These are phyloP conservation scores for Abrostola tripartita DNA, from an alignment of 2,888 invertebrate genomes.

Conservation along the genomic window DNA sequence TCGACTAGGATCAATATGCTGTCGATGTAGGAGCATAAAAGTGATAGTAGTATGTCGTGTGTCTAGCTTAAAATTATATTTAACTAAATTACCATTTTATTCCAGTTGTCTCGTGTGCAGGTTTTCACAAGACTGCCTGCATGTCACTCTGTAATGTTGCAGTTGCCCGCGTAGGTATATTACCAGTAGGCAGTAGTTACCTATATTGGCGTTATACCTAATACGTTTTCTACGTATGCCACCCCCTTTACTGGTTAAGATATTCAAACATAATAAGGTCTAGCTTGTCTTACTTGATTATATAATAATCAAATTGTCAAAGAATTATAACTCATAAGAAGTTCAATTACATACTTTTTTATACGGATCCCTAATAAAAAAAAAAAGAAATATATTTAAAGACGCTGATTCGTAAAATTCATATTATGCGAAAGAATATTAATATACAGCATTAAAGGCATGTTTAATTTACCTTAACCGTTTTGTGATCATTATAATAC, in stretches of 20 bases:
- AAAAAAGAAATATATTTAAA: no score
- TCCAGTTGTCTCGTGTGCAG: constrained; percentile 46
- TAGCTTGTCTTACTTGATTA: no score
- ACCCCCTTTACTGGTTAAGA: no score
- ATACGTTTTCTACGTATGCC: not conserved
- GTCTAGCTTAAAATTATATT: constrained; percentile 46
- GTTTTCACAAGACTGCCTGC: constrained; percentile 52
- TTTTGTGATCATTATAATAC: not conserved
- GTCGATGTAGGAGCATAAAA: constrained; percentile 40
- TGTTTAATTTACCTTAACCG: not conserved
- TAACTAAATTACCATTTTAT: constrained; percentile 41
- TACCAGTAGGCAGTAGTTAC: no score
- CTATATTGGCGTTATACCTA: not conserved
- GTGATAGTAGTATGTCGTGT: constrained; percentile 32
- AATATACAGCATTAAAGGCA: no score
- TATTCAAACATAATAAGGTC: no score
- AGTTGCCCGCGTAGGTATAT: constrained; percentile 36
- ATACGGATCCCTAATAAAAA: no score
- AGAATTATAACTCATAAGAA: no score
- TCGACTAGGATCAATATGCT: constrained; percentile 41
- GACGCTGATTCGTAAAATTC: no score
- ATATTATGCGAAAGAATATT: no score
- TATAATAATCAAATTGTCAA: no score
- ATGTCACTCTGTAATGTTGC: constrained; percentile 46
- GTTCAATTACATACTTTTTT: no score